phyloP scores from a whole-genome alignment of 2,888 invertebrate species.

The Parnassius apollo region DNA sequence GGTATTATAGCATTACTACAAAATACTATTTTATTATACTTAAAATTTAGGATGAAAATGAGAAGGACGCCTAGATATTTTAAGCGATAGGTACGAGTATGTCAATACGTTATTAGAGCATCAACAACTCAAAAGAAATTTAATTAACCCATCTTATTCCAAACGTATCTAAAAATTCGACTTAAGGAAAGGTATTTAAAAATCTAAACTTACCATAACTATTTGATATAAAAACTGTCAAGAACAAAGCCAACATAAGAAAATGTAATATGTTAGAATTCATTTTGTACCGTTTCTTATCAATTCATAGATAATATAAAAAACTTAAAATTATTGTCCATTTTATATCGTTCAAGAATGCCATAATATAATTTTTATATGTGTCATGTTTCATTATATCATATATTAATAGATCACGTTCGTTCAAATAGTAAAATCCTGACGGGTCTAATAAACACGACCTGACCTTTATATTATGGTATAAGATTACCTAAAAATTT shows the following conservation, averaged over 20 bases:
- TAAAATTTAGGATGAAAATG: too few species aligned
- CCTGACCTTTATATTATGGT: background rate
- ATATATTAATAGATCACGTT: constrained; percentile 14
- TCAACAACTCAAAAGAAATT: too few species aligned
- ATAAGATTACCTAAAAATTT: background rate
- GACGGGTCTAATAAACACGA: background rate
- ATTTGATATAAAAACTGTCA: background rate
- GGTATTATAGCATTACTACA: too few species aligned
- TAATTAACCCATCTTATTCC: too few species aligned
- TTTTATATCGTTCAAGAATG: constrained; percentile 5
- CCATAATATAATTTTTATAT: constrained; percentile 12
- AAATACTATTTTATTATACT: too few species aligned
- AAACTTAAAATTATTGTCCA: background rate
- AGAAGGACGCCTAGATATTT: too few species aligned
- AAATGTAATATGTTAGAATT: constrained; percentile 2
- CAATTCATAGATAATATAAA: background rate
- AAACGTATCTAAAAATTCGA: too few species aligned
- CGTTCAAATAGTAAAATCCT: background rate
- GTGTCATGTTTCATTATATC: constrained; percentile 9
- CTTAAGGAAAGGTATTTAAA: background rate
- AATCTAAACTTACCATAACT: constrained; percentile 11
- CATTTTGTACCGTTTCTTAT: constrained; percentile 3
- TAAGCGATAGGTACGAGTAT: too few species aligned
- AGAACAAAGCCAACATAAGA: constrained; percentile 1
- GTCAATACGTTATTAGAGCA: too few species aligned